These are phyloP conservation scores for Gnathonemus echidnorhynchus DNA, from an alignment of 2,113 vertebrate species.

Conservation along the genomic window DNA sequence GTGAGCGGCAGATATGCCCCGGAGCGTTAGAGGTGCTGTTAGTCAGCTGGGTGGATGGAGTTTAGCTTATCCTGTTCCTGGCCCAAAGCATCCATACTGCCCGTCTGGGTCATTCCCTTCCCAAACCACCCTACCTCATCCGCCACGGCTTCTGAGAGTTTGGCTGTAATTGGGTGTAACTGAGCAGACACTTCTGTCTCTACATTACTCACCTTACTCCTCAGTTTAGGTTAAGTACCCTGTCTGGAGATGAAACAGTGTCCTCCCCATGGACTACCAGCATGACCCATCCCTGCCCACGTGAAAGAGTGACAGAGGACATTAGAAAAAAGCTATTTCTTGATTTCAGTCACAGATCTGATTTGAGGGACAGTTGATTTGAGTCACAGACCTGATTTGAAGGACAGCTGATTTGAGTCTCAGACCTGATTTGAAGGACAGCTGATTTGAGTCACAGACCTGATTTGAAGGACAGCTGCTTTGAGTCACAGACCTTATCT, in stretches of 20 bases:
- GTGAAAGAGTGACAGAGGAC: not conserved
- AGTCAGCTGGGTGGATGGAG: not conserved
- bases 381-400: not conserved
- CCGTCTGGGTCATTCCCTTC: not conserved
- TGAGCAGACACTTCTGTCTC: not conserved
- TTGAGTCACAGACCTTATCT: not conserved
- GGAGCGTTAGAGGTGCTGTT: not conserved
- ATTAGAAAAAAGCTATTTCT: not conserved
- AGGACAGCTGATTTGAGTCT: not conserved
- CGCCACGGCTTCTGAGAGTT: not conserved
- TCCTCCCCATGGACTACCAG: not conserved
- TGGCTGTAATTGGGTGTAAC: not conserved
- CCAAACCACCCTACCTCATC: not conserved
- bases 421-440: not conserved
- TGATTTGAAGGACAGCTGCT: not conserved
- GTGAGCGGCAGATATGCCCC: not conserved
- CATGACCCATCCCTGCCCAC: not conserved
- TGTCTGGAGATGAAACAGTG: not conserved
- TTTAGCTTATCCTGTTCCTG: not conserved
- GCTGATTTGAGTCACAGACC: too few relatives aligned
- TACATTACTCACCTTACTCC: not conserved
- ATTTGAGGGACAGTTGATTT: not conserved
- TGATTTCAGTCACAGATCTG: not conserved
- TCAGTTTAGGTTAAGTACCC: too few relatives aligned
- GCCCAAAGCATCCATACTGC: not conserved